Evolutionary conservation across 2,113 vertebrate species (phyloP).

Genomic region (Lepus timidus): DNA sequence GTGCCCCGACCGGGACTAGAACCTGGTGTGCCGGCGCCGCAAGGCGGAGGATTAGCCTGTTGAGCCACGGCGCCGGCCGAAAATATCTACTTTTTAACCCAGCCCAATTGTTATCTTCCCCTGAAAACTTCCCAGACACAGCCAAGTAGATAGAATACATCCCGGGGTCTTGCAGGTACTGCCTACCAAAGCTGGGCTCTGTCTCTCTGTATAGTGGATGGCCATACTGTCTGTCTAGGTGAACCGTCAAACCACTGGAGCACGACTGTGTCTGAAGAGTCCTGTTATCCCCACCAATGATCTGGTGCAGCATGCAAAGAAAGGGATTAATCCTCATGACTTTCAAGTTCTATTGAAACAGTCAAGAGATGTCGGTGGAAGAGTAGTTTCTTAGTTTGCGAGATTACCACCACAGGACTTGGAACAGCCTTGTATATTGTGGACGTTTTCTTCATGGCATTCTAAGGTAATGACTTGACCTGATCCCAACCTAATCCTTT

Average conservation of each 20-base stretch:
- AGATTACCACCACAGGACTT: not conserved
- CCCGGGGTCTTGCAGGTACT: fast-evolving
- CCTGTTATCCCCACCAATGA: not conserved
- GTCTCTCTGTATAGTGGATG: not conserved
- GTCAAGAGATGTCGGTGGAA: not conserved
- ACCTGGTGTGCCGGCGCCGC: too few species aligned
- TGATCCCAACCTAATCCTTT: not conserved
- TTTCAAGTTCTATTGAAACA: not conserved
- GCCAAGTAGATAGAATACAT: not conserved
- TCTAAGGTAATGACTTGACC: not conserved
- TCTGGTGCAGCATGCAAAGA: not conserved
- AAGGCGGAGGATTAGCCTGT: too few species aligned
- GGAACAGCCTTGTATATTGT: not conserved
- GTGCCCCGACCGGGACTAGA: too few species aligned
- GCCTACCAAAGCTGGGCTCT: fast-evolving
- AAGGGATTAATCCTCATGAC: not conserved
- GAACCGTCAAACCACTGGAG: not conserved
- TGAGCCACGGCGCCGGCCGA: too few species aligned
- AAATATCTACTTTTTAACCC: not conserved
- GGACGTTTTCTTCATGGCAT: not conserved
- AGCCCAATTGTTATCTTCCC: not conserved
- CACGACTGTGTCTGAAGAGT: not conserved
- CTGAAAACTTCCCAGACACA: not conserved
- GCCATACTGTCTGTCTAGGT: not conserved
- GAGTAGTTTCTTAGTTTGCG: not conserved